Conservation (phyloP, 2,888 invertebrate species). For the Leptopterna dolabrata region DNA sequence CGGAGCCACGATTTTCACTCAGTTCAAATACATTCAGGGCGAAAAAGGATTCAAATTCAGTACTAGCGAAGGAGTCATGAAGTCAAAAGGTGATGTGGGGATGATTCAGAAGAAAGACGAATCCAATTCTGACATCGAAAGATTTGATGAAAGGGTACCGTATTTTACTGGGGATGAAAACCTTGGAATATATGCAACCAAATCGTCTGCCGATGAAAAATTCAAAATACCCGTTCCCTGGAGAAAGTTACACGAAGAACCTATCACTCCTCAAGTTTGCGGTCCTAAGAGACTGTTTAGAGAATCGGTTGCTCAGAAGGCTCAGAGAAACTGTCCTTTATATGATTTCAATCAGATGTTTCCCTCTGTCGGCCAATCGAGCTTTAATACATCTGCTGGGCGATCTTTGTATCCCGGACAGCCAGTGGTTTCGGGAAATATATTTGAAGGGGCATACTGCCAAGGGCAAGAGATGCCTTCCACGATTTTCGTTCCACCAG, state of each 20-base stretch:
- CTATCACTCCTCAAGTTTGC: not conserved
- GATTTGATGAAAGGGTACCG: not conserved
- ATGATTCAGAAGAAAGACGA: slow-evolving; percentile 23
- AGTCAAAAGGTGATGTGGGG: not conserved
- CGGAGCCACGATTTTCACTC: slow-evolving; percentile 48
- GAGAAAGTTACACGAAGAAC: slow-evolving; percentile 30
- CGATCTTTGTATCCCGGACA: not conserved
- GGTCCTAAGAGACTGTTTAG: slow-evolving; percentile 38
- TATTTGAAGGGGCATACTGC: not conserved
- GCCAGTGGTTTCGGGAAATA: not conserved
- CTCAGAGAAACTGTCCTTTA: not conserved
- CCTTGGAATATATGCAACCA: not conserved
- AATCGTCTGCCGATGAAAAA: not conserved
- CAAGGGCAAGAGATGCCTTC: not conserved
- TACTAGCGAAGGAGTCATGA: slow-evolving; percentile 10
- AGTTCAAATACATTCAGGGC: slow-evolving; percentile 48
- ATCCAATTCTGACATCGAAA: slow-evolving; percentile 22
- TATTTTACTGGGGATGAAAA: slow-evolving; percentile 22
- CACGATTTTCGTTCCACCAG: not conserved
- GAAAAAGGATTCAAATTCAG: slow-evolving; percentile 35
- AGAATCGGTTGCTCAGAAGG: not conserved
- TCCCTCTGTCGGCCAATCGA: not conserved
- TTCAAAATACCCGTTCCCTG: slow-evolving; percentile 30
- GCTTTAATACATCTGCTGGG: not conserved
- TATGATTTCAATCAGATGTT: slow-evolving; percentile 14